phyloP scores from a whole-genome alignment of 2,113 vertebrate species.

The Camelus dromedarius region DNA sequence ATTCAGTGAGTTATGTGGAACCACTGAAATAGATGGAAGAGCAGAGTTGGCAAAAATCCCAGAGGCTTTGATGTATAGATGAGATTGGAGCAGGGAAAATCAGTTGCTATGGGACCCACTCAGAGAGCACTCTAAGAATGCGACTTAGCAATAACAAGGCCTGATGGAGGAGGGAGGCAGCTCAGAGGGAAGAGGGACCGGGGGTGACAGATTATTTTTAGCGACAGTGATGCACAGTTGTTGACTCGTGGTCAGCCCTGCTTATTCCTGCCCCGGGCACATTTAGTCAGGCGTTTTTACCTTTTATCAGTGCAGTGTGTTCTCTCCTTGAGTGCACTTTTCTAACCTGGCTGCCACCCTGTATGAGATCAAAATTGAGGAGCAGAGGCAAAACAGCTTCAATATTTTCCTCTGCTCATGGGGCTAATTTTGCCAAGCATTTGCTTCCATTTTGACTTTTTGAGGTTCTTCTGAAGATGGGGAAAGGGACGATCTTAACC shows the following conservation, averaged over 20 bases:
- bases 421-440: neutral
- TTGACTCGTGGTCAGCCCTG: neutral
- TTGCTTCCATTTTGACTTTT: neutral
- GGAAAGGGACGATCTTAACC: neutral
- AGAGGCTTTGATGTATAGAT: neutral
- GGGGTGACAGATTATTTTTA: neutral
- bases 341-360: neutral
- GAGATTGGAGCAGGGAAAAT: neutral
- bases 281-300: neutral
- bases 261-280: neutral
- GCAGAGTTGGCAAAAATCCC: conserved; percentile 1
- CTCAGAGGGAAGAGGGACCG: neutral
- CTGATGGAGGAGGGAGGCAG: neutral
- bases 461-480: neutral
- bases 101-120: neutral
- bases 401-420: neutral
- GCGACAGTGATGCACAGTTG: neutral
- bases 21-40: neutral
- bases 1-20: neutral
- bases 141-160: neutral
- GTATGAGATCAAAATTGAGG: neutral
- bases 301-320: neutral
- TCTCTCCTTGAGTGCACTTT: neutral
- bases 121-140: neutral
- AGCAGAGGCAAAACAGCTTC: neutral